A percentile compares a stretch with the other conserved stretches of the same genome.
These are phyloP conservation scores for Crocallis elinguaria DNA, from an alignment of 2,888 invertebrate species.

Conservation along the genomic window DNA sequence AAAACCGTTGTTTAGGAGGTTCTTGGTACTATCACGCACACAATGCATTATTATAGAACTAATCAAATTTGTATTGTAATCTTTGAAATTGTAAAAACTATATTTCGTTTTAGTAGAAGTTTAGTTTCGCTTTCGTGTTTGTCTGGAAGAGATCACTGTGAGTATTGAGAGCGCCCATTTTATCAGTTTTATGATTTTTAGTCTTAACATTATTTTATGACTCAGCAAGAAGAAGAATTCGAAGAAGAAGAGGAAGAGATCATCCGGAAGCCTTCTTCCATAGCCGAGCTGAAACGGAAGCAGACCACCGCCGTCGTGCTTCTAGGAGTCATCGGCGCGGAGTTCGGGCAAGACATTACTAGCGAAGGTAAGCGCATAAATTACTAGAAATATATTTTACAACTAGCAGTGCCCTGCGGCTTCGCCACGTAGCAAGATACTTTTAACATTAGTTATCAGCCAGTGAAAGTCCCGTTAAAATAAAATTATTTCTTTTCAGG, in stretches of 20 bases:
- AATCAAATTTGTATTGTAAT: no score
- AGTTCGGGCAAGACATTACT: conserved; percentile 98
- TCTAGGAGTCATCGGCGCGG: conserved; percentile 98
- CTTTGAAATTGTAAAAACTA: no score
- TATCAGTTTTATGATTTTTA: background rate
- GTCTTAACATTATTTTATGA: conserved; percentile 14
- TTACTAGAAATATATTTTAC: no score
- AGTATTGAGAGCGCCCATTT: background rate
- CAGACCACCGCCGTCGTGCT: conserved; percentile 99
- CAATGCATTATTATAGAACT: no score
- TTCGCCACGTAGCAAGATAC: no score
- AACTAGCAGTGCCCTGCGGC: no score
- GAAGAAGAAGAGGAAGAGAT: conserved; percentile 95
- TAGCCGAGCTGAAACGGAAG: conserved; percentile 94
- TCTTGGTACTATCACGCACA: no score
- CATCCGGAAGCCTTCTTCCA: conserved; percentile 92
- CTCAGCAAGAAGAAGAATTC: conserved; percentile 90
- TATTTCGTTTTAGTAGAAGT: no score
- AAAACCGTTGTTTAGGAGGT: no score
- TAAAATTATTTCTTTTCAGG: conserved; percentile 51
- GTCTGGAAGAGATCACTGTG: no score
- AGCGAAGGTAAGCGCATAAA: conserved; percentile 84
- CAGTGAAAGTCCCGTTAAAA: background rate
- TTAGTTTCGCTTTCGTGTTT: no score
- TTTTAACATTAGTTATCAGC: no score